Percentiles rank a stretch among this genome's conserved stretches.
Conservation (phyloP, 1,140 invertebrate species). For the Scaptomyza pallida region DNA sequence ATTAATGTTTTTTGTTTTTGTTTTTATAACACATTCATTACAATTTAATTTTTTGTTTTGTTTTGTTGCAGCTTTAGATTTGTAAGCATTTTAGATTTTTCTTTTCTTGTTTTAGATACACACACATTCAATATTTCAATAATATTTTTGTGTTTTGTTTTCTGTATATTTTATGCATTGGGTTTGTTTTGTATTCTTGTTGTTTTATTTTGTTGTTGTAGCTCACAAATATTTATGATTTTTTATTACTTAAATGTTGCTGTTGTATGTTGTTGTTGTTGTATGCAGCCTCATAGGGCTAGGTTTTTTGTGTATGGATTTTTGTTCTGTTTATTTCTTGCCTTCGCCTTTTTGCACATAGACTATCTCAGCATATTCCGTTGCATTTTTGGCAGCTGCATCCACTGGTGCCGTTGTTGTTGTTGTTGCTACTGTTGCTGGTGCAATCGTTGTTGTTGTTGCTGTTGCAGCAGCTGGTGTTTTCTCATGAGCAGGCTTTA, state of each 20-base stretch:
- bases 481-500: constrained; percentile 84
- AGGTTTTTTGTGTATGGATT: constrained; percentile 8
- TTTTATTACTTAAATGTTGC: constrained; percentile 39
- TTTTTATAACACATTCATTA: constrained; percentile 56
- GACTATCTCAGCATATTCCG: constrained; percentile 87
- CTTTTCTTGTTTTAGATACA: constrained; percentile 67
- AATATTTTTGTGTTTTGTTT: constrained; percentile 43
- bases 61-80: constrained; percentile 56
- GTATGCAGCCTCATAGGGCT: constrained; percentile 62
- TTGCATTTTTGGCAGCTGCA: constrained; percentile 83
- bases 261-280: constrained; percentile 24
- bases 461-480: constrained; percentile 70
- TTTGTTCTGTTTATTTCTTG: constrained; percentile 62
- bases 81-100: constrained; percentile 47
- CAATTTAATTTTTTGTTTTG: constrained; percentile 36
- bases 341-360: constrained; percentile 82
- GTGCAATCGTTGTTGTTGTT: constrained; percentile 52
- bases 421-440: constrained; percentile 45
- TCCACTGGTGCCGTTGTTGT: constrained; percentile 49
- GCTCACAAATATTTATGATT: constrained; percentile 11
- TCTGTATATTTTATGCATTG: constrained; percentile 51
- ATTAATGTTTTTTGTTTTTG: constrained; percentile 25
- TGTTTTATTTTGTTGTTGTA: constrained; percentile 15
- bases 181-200: constrained; percentile 48
- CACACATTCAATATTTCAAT: constrained; percentile 65